These are phyloP conservation scores for Tyto alba DNA, from an alignment of 2,113 vertebrate genomes.

Conservation along the genomic window DNA sequence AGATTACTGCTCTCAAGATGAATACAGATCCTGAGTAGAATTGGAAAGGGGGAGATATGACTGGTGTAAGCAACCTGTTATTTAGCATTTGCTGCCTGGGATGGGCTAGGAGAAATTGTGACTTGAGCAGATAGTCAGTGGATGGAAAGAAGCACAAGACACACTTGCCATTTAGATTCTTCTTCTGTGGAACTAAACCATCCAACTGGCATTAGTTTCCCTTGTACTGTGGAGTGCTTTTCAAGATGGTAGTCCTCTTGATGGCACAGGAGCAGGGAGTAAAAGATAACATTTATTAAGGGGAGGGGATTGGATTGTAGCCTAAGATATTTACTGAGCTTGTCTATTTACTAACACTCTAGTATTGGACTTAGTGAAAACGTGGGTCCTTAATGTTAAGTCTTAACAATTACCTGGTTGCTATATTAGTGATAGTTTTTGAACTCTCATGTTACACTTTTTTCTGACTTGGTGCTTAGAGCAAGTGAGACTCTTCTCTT, in stretches of 20 bases:
- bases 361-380: background rate
- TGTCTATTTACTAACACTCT: background rate
- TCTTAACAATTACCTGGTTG: background rate
- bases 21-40: background rate
- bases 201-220: background rate
- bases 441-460: background rate
- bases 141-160: background rate
- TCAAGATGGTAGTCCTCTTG: background rate
- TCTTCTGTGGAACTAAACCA: background rate
- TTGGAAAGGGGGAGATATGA: background rate
- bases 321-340: background rate
- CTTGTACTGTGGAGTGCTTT: background rate
- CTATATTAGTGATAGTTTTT: background rate
- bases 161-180: background rate
- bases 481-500: background rate
- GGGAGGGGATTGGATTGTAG: background rate
- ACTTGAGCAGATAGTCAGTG: background rate
- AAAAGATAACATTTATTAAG: background rate
- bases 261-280: background rate
- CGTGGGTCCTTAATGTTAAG: background rate
- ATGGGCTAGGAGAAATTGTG: background rate
- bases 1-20: background rate
- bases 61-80: background rate
- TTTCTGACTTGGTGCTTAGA: background rate
- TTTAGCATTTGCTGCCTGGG: background rate